Percentiles rank a stretch among this genome's conserved stretches.
These are phyloP conservation scores for Tautogolabrus adspersus DNA, from an alignment of 2,113 vertebrate genomes.

Conservation along the genomic window DNA sequence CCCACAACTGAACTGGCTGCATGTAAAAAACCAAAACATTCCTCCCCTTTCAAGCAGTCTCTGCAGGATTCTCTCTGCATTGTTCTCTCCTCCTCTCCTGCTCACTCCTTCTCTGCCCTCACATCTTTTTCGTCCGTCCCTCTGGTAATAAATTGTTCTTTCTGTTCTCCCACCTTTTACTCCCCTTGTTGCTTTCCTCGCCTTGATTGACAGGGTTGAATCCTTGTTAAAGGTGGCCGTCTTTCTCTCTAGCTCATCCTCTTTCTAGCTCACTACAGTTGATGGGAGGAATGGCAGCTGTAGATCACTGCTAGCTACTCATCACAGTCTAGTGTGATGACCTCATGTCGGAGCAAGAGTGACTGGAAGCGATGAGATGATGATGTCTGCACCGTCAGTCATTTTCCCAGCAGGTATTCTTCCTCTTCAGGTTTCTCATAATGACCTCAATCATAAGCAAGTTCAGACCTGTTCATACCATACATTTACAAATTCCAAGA, in stretches of 20 bases:
- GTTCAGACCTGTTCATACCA: not conserved
- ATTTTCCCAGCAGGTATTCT: constrained; percentile 12
- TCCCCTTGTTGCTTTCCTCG: constrained; percentile 39
- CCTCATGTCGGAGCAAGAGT: constrained; percentile 42
- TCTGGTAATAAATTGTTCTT: constrained; percentile 44
- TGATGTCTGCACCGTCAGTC: constrained; percentile 21
- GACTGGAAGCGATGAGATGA: constrained; percentile 30
- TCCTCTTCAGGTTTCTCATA: constrained; percentile 11
- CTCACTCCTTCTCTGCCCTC: constrained; percentile 44
- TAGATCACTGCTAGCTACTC: constrained; percentile 33
- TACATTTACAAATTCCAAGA: not conserved
- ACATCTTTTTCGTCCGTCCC: constrained; percentile 51
- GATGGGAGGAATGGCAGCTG: constrained; percentile 43
- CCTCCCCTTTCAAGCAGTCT: constrained; percentile 66
- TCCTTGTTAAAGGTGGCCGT: constrained; percentile 40
- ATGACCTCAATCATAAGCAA: not conserved
- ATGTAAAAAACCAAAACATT: constrained; percentile 70
- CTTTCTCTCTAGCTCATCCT: constrained; percentile 7
- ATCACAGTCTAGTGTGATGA: constrained; percentile 50
- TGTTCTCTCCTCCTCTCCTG: constrained; percentile 44
- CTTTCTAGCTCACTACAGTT: constrained; percentile 10
- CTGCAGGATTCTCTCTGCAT: constrained; percentile 44
- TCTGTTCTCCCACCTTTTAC: constrained; percentile 45
- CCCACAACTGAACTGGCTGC: constrained; percentile 71
- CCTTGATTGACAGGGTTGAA: constrained; percentile 68